Percentiles rank a stretch among this genome's conserved stretches.
Evolutionary conservation across 2,797 vertebrate species (phyloP).

Genomic region (Mormyrus hasselquistii): DNA sequence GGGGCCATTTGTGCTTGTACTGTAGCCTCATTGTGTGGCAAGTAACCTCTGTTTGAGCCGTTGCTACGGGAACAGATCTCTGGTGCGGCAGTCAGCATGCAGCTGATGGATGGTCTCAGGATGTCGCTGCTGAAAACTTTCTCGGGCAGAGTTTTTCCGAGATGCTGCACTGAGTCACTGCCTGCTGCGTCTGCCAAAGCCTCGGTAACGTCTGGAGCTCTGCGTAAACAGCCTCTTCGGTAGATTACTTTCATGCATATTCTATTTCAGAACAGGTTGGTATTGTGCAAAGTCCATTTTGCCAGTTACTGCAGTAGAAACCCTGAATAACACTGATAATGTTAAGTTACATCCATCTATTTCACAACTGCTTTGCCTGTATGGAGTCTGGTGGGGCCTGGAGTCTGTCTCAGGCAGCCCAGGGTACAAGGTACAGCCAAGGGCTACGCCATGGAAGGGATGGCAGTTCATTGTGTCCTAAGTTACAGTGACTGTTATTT

Average conservation of each 20-base stretch:
- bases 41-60: background rate
- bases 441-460: background rate
- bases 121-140: background rate
- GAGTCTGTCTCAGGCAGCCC: background rate
- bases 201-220: background rate
- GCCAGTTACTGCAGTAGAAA: background rate
- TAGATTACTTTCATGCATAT: background rate
- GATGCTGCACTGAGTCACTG: background rate
- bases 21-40: constrained; percentile 9
- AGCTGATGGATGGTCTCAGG: constrained; percentile 5
- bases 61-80: constrained; percentile 15
- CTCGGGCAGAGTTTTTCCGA: background rate
- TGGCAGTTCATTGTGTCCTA: background rate
- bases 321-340: background rate
- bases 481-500: constrained; percentile 20
- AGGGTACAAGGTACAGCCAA: background rate
- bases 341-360: background rate
- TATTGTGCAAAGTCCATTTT: background rate
- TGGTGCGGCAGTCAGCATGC: background rate
- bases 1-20: constrained; percentile 13
- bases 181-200: background rate
- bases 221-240: background rate
- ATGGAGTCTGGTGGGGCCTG: background rate
- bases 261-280: background rate
- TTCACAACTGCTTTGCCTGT: background rate